Base-by-base conservation (phyloP, 2,888 invertebrate genomes). In the Drosophila robusta region DNA sequence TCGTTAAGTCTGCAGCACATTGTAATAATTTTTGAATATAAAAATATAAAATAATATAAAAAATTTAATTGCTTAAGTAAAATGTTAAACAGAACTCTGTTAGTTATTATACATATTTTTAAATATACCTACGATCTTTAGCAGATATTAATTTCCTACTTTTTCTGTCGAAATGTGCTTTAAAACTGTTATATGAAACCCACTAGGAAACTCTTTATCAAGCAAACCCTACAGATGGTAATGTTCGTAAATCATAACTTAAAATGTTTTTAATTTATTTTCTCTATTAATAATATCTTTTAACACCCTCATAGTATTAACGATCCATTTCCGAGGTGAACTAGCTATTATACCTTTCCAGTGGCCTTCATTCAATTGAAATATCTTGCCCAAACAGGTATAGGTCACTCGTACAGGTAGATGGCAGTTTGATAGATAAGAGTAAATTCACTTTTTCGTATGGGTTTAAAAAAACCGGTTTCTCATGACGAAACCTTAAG, bases 371-470 rank as follows among this genome's bases (percentile, higher is more conserved):
- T 16, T 46, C 9, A 3, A 2, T 7, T 18, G 4, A 16, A 22
- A 18, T 49, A 18, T 26, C 26, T 14, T 11, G 29, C 9, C 16
- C 4, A 36, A 29, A 1, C 70, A 56, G 69, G 61, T 69, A 51
- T 18, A 61, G 14, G 9, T 50, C 18, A 18, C 7, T 3, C 9
- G n/a, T 11, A 3, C 42, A 56, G 47, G 55, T 74, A 71, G 50
- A 32, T 6, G 3, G n/a, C 5, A 22, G n/a, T 38, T 5, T 3
- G 3, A 4, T 8, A 2, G 14, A 24, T 26, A n/a, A 11, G 32
- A 44, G n/a, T 3, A 39, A 34, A 12, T 11, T 39, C 16, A n/a
- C 3, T 22, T n/a, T 42, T 0, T 7, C 41, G 18, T 45, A 8
- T 4, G 12, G 22, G 9, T 6, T 4, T n/a, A 2, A 18, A 18